Evolutionary conservation across 2,113 vertebrate genomes (phyloP).

Genomic region (Heterocephalus glaber): DNA sequence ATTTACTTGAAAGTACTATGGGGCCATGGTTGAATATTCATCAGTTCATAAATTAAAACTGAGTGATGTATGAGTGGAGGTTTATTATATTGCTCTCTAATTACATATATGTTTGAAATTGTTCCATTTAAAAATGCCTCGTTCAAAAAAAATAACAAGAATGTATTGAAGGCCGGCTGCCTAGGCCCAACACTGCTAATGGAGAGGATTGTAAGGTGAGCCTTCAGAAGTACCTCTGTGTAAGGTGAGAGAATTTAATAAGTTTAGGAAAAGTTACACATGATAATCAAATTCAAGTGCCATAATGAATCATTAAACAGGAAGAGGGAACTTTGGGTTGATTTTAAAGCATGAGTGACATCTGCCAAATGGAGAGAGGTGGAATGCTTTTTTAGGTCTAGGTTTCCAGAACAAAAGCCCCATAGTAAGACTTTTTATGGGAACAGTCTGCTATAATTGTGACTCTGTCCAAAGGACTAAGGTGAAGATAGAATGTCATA

Average conservation of each 20-base stretch:
- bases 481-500: neutral
- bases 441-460: neutral
- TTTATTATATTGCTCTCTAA: constrained; percentile 8
- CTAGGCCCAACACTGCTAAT: neutral
- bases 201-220: neutral
- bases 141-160: constrained; percentile 3
- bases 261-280: constrained; percentile 14
- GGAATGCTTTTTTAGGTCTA: constrained; percentile 18
- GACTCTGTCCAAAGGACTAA: constrained; percentile 31
- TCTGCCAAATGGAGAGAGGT: neutral
- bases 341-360: constrained; percentile 51
- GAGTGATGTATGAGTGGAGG: neutral
- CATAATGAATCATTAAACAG: constrained; percentile 27
- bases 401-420: constrained; percentile 28
- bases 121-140: constrained; percentile 40
- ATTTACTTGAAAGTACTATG: constrained; percentile 39
- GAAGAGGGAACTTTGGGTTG: constrained; percentile 44
- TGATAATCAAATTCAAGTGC: constrained; percentile 25
- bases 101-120: constrained; percentile 35
- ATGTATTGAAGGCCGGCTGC: neutral
- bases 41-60: constrained; percentile 40
- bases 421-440: constrained; percentile 1
- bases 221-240: neutral
- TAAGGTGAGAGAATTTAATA: neutral
- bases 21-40: neutral